Evolutionary conservation across 2,888 invertebrate genomes (phyloP).

Genomic region (Lepetodrilus schrolli): DNA sequence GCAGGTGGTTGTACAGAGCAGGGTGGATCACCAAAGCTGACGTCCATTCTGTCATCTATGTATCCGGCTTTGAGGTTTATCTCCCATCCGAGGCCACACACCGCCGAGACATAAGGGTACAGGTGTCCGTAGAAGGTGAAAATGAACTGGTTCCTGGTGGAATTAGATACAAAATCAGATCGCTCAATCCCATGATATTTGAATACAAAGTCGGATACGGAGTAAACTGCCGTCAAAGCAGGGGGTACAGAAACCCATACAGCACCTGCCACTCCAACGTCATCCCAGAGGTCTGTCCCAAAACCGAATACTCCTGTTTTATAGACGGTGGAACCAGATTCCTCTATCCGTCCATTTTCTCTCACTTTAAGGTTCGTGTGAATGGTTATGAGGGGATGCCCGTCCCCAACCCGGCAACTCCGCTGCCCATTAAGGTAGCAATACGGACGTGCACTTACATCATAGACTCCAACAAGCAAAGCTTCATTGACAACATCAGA

Average conservation of each 20-base stretch:
- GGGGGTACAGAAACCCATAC: neutral
- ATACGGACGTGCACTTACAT: neutral
- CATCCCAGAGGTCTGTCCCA: neutral
- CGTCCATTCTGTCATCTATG: neutral
- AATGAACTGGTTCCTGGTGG: neutral
- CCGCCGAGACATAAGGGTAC: neutral
- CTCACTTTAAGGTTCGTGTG: neutral
- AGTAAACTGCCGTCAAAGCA: neutral
- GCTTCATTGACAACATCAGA: neutral
- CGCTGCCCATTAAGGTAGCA: neutral
- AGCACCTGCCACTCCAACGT: neutral
- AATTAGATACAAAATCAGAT: neutral
- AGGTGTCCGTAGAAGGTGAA: neutral
- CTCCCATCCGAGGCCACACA: neutral
- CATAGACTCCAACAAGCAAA: neutral
- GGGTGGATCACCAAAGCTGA: neutral
- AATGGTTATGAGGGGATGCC: neutral
- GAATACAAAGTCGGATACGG: neutral
- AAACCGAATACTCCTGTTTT: slow-evolving; percentile 1
- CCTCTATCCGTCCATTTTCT: neutral
- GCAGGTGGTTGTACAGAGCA: neutral
- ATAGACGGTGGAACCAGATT: neutral
- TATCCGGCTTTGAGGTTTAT: neutral
- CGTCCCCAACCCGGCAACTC: neutral
- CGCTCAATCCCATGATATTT: neutral